A percentile compares a stretch with the other conserved stretches of the same genome.
These are phyloP conservation scores for Chionodraco myersi DNA, from an alignment of 2,113 vertebrate genomes.

Conservation along the genomic window DNA sequence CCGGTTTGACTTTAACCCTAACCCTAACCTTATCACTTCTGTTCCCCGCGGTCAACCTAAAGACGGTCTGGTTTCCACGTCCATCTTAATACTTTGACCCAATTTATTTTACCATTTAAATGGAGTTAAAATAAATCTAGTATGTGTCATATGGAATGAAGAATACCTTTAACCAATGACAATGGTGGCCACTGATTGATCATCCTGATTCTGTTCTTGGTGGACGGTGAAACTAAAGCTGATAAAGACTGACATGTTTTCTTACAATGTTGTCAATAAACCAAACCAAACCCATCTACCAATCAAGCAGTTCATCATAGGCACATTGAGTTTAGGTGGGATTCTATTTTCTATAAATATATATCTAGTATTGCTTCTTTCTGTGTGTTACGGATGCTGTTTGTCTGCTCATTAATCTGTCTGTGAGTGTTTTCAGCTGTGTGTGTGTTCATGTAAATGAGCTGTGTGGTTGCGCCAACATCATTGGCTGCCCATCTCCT, in stretches of 20 bases:
- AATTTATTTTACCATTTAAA: neutral
- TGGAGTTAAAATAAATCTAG: neutral
- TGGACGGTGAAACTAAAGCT: neutral
- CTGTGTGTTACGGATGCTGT: too few species aligned
- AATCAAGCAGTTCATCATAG: too few species aligned
- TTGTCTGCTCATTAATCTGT: too few species aligned
- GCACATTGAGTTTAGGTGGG: too few species aligned
- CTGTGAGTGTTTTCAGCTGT: too few species aligned
- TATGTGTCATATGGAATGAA: neutral
- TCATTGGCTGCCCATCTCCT: too few species aligned
- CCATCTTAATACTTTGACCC: neutral
- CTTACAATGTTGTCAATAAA: neutral
- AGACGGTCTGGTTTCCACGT: neutral
- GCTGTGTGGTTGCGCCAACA: too few species aligned
- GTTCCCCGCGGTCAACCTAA: neutral
- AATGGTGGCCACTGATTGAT: neutral
- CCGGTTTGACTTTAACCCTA: conserved; percentile 22
- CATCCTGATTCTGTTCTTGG: neutral
- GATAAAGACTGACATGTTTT: too few species aligned
- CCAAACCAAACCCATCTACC: neutral
- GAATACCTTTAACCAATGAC: neutral
- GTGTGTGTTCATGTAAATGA: too few species aligned
- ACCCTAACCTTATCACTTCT: conserved; percentile 9
- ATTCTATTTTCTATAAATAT: neutral
- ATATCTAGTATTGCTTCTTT: neutral